Conservation (phyloP, 2,888 invertebrate species). For the Macrophya annulata region DNA sequence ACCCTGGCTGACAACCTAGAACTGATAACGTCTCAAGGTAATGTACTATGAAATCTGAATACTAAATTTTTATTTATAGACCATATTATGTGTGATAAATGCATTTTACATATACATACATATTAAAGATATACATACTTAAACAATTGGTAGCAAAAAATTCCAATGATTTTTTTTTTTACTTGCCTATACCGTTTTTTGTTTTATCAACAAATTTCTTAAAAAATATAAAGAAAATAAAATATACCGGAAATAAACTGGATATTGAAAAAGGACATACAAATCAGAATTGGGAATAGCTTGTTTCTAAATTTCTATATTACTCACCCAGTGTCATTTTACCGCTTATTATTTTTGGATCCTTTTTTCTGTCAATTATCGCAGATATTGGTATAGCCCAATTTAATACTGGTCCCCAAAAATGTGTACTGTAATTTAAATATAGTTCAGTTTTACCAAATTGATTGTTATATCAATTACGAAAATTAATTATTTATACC, state of each 20-base stretch:
- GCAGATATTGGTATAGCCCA: conserved; percentile 99
- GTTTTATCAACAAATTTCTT: too few species aligned
- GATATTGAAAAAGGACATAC: background rate
- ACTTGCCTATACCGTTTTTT: too few species aligned
- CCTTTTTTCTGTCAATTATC: conserved; percentile 92
- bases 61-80: conserved; percentile 8
- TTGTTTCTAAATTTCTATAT: background rate
- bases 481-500: background rate
- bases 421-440: conserved; percentile 89
- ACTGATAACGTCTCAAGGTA: conserved; percentile 16
- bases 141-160: too few species aligned
- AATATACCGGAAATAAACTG: background rate
- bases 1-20: conserved; percentile 1
- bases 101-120: too few species aligned
- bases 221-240: background rate
- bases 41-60: conserved; percentile 17
- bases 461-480: background rate
- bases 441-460: background rate
- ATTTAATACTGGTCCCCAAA: conserved; percentile 99
- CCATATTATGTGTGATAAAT: background rate
- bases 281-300: background rate
- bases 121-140: too few species aligned
- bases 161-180: too few species aligned
- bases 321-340: conserved; percentile 95
- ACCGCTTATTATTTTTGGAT: conserved; percentile 95